phyloP scores from a whole-genome alignment of 2,888 invertebrate genomes.

The Pyrochroa serraticornis region DNA sequence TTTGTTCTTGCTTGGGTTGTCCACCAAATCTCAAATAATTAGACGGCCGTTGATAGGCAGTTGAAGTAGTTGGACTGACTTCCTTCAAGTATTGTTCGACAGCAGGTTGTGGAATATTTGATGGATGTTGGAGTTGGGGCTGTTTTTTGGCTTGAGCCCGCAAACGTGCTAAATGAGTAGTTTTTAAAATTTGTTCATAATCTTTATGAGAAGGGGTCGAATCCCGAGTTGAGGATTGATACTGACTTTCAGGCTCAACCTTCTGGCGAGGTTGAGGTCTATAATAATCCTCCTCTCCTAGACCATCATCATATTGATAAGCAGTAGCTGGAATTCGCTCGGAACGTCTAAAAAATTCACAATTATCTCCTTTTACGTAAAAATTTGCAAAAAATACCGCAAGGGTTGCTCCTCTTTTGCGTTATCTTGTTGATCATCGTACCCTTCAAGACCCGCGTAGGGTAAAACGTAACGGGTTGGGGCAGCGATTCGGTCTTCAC shows the following conservation, averaged over 20 bases:
- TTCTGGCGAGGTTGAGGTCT: slow-evolving; percentile 15
- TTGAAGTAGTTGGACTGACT: slow-evolving; percentile 26
- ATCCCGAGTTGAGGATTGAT: slow-evolving; percentile 4
- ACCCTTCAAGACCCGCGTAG: slow-evolving; percentile 8
- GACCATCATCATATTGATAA: slow-evolving; percentile 25
- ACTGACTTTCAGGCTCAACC: slow-evolving; percentile 5
- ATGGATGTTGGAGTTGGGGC: slow-evolving; percentile 4
- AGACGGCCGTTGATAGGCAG: slow-evolving; percentile 14
- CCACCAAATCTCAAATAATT: slow-evolving; percentile 21
- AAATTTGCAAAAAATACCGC: slow-evolving; percentile 2
- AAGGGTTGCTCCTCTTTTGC: slow-evolving; percentile 12
- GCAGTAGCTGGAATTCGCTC: slow-evolving; percentile 21
- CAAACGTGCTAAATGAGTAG: slow-evolving; percentile 20
- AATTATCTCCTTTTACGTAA: too few relatives aligned
- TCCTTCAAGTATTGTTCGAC: slow-evolving; percentile 28
- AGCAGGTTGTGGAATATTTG: neutral
- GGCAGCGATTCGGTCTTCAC: slow-evolving; percentile 8
- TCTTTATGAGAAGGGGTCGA: slow-evolving; percentile 22
- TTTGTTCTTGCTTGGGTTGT: slow-evolving; percentile 20
- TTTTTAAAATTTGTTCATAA: slow-evolving; percentile 27
- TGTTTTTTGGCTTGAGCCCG: slow-evolving; percentile 21
- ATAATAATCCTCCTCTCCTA: slow-evolving; percentile 15
- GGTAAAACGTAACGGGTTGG: slow-evolving; percentile 18
- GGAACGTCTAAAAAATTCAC: slow-evolving; percentile 13
- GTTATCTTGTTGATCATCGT: slow-evolving; percentile 4